Conservation (phyloP, 2,888 invertebrate species). For the Cerastoderma edule region DNA sequence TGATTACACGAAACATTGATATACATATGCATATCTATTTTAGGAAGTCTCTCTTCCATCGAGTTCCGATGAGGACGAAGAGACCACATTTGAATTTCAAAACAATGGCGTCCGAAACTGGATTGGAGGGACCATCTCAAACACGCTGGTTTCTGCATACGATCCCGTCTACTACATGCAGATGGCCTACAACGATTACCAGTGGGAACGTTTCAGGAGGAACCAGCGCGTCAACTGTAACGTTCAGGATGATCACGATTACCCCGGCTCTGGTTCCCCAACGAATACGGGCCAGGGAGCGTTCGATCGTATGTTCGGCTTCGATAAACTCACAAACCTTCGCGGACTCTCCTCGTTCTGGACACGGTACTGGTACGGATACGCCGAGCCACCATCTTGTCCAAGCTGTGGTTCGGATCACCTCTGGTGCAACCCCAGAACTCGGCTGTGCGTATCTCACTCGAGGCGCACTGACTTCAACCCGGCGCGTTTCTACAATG, state of each 20-base stretch:
- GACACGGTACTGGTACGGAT: conserved; percentile 46
- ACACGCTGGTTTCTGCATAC: conserved; percentile 59
- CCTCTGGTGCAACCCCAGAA: conserved; percentile 34
- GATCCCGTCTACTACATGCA: conserved; percentile 69
- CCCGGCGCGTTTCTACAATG: conserved; percentile 12
- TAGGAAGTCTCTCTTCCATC: conserved; percentile 43
- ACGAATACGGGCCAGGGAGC: conserved; percentile 1
- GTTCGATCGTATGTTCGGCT: conserved; percentile 29
- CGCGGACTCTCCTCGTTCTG: conserved; percentile 35
- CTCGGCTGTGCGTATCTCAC: conserved; percentile 29
- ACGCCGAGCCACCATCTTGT: conserved; percentile 33
- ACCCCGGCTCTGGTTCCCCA: conserved; percentile 36
- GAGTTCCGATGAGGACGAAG: conserved; percentile 20
- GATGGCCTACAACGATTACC: conserved; percentile 66
- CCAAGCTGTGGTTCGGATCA: conserved; percentile 40
- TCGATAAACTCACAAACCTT: conserved; percentile 22
- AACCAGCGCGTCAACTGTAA: conserved; percentile 26
- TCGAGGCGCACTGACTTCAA: conserved; percentile 42
- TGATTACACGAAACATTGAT: neutral
- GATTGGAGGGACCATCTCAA: conserved; percentile 65
- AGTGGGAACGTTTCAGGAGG: conserved; percentile 64
- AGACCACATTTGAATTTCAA: conserved; percentile 61
- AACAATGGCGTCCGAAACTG: conserved; percentile 64
- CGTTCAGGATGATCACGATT: conserved; percentile 22
- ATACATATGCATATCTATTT: conserved; percentile 6